Evolutionary conservation across 2,888 invertebrate genomes (phyloP), one percentile per base, ranked within the genome.

Genomic region (Acronicta leporina): DNA sequence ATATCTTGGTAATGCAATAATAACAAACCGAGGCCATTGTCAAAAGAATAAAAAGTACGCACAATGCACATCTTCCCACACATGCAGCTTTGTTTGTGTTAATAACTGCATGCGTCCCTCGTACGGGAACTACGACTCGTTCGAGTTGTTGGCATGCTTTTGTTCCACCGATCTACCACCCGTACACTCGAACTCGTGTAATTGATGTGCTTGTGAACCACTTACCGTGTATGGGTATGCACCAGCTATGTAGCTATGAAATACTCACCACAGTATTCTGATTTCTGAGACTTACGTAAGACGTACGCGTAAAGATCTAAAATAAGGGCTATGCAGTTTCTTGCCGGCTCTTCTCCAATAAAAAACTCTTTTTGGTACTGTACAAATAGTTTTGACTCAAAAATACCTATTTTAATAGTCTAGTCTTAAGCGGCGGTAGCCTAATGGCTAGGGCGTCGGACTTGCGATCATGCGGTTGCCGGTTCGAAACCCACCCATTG

Each of bases 201-300:
- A 87, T 85, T 85, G 85, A 86, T 86, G 84, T 72, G 70, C 79
- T 77, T 66, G 78, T 77, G 70, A 71, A 77, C 82, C 79, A 84
- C 85, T 87, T 84, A 85, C 78, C 78, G 77, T 74, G 77, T 79
- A 69, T 68, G 68, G 71, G 75, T 61, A 63, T 64, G 51, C 60
- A 58, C 30, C 60, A 56, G 51, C 48, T 47, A n/a, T n/a, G n/a
- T n/a, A 59, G 42, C 30, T 46, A 53, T 48, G 30, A 30, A 59
- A 47, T 60, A 50, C 41, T 47, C 51, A 15, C 48, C 15, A 30
- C 47, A 35, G 20, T n/a, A n/a, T n/a, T n/a, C n/a, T n/a, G n/a
- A n/a, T n/a, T n/a, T n/a, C n/a, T n/a, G n/a, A n/a, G n/a, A n/a
- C n/a, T n/a, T n/a, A n/a, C n/a, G n/a, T n/a, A n/a, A n/a, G n/a